These are phyloP conservation scores for Trididemnum clinides DNA, from an alignment of 23 tunicate genomes.

Conservation along the genomic window DNA sequence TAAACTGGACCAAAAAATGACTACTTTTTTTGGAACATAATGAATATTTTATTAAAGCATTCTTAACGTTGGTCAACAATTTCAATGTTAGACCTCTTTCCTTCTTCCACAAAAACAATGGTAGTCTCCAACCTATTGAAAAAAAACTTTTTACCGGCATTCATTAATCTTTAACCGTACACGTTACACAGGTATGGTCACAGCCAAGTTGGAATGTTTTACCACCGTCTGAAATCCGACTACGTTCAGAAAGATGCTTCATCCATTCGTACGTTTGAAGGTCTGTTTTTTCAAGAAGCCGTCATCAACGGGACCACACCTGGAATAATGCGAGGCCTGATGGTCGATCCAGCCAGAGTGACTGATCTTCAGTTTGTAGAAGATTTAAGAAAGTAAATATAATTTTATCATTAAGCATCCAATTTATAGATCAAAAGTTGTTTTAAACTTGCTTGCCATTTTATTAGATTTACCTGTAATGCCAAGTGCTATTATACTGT, in stretches of 20 bases:
- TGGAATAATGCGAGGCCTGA: conserved; percentile 59
- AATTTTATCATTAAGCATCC: background rate
- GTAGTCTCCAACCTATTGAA: too few species aligned
- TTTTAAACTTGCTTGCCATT: too few species aligned
- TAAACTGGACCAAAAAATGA: too few species aligned
- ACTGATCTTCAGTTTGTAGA: conserved; percentile 39
- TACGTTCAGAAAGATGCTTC: conserved; percentile 10
- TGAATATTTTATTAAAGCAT: too few species aligned
- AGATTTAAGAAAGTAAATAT: conserved; percentile 33
- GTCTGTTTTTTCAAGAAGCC: conserved; percentile 30
- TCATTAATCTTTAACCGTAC: too few species aligned
- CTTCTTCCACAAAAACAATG: too few species aligned
- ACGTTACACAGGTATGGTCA: conserved; percentile 64
- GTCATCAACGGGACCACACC: conserved; percentile 21
- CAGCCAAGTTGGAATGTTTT: conserved; percentile 44
- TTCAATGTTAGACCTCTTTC: too few species aligned
- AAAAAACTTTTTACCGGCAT: too few species aligned
- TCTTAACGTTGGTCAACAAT: too few species aligned
- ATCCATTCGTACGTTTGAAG: background rate
- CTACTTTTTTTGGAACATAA: too few species aligned
- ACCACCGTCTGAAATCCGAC: conserved; percentile 18
- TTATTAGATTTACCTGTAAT: too few species aligned
- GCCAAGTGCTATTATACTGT: too few species aligned
- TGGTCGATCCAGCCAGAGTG: conserved; percentile 38
- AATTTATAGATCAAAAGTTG: background rate